Conservation (phyloP, 2,888 invertebrate genomes). For the Cerastis leucographa region DNA sequence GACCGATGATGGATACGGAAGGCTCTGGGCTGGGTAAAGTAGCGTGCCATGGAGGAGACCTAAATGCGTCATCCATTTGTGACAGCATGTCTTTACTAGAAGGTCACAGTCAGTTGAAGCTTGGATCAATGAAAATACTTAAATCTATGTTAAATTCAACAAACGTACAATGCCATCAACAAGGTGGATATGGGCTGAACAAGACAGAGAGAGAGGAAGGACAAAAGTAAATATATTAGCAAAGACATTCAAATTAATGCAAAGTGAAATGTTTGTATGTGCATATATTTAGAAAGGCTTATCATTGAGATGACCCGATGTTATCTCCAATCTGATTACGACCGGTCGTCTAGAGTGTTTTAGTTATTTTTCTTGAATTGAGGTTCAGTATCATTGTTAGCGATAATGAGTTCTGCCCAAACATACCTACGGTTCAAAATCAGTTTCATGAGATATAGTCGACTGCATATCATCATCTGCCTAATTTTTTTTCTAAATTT, state of each 20-base stretch:
- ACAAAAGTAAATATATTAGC: slow-evolving; percentile 19
- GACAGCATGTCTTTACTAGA: background rate
- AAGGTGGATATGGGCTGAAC: background rate
- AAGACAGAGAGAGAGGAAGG: background rate
- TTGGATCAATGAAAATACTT: background rate
- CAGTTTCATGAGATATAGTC: background rate
- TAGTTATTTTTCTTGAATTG: slow-evolving; percentile 51
- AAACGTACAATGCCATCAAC: background rate
- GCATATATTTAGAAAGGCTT: slow-evolving; percentile 48
- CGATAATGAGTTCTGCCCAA: background rate
- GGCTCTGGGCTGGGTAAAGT: background rate
- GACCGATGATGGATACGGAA: too few relatives aligned
- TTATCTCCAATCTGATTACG: slow-evolving; percentile 63
- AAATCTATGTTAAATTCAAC: background rate
- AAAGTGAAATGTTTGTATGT: slow-evolving; percentile 48
- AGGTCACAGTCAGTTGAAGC: background rate
- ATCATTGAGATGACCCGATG: slow-evolving; percentile 60
- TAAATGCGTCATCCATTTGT: background rate
- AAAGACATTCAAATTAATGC: slow-evolving; percentile 39
- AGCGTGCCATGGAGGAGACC: background rate
- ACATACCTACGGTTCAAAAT: background rate
- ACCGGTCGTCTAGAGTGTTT: slow-evolving; percentile 63
- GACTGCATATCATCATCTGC: background rate
- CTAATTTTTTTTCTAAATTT: too few relatives aligned
- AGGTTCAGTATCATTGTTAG: slow-evolving; percentile 17